Evolutionary conservation across 1,140 invertebrate genomes (phyloP).

Genomic region (Drosophila malerkotliana): DNA sequence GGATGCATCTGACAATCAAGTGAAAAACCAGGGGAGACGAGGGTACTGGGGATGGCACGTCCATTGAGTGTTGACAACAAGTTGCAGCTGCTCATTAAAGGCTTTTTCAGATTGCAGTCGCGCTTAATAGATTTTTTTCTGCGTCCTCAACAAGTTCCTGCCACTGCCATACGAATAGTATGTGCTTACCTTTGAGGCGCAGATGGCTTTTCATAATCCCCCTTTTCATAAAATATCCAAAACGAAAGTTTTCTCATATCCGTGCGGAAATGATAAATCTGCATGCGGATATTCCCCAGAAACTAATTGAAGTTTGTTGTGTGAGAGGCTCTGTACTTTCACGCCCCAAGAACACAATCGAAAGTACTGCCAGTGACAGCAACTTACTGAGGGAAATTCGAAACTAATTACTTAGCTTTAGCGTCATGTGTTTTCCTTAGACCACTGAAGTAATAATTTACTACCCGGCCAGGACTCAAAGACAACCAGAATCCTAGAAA

Average conservation of each 20-base stretch:
- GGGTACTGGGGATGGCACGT: conserved; percentile 2
- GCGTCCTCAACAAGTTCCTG: neutral
- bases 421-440: neutral
- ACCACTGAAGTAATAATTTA: neutral
- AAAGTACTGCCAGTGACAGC: conserved; percentile 8
- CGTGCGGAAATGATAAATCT: conserved; percentile 53
- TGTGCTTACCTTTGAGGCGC: neutral
- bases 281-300: conserved; percentile 14
- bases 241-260: conserved; percentile 19
- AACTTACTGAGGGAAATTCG: neutral
- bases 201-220: neutral
- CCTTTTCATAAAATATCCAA: neutral
- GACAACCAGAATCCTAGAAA: neutral
- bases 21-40: neutral
- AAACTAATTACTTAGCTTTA: conserved; percentile 11
- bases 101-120: conserved; percentile 21
- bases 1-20: conserved; percentile 37
- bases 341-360: neutral
- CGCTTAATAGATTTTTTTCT: conserved; percentile 23
- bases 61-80: conserved; percentile 48
- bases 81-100: conserved; percentile 66
- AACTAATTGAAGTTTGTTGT: conserved; percentile 35
- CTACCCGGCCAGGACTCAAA: neutral
- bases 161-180: neutral
- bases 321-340: neutral